phyloP scores from a whole-genome alignment of 2,888 invertebrate species.

The Antheraea assamensis region DNA sequence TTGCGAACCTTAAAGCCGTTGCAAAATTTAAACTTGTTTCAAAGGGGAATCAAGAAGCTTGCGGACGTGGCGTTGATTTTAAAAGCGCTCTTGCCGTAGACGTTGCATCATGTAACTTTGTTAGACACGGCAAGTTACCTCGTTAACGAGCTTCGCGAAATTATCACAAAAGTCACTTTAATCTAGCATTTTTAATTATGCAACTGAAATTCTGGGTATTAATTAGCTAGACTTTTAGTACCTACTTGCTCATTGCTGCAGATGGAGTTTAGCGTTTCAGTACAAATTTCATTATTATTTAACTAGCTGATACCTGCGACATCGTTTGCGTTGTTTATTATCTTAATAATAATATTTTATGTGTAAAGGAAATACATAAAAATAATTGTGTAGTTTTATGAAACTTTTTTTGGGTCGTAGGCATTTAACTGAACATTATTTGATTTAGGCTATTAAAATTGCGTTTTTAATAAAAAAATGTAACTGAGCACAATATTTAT shows the following conservation, averaged over 20 bases:
- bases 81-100: slow-evolving; percentile 55
- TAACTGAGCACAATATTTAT: too few species aligned
- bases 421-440: too few species aligned
- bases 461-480: too few species aligned
- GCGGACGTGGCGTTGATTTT: slow-evolving; percentile 46
- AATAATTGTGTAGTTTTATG: too few species aligned
- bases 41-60: slow-evolving; percentile 71
- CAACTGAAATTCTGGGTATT: slow-evolving; percentile 58
- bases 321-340: too few species aligned
- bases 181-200: slow-evolving; percentile 58
- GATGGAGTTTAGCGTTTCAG: background rate
- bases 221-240: slow-evolving; percentile 71
- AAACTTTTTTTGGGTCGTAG: too few species aligned
- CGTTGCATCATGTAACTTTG: slow-evolving; percentile 70
- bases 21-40: slow-evolving; percentile 71
- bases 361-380: too few species aligned
- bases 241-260: background rate
- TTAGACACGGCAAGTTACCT: slow-evolving; percentile 69
- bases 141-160: slow-evolving; percentile 65
- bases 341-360: too few species aligned
- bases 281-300: too few species aligned
- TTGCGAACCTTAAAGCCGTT: slow-evolving; percentile 63
- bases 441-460: too few species aligned
- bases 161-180: slow-evolving; percentile 67
- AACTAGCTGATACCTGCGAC: too few species aligned